Evolutionary conservation across 2,113 vertebrate species (phyloP), one percentile per base, ranked within the genome.

Genomic region (Hemicordylus capensis): DNA sequence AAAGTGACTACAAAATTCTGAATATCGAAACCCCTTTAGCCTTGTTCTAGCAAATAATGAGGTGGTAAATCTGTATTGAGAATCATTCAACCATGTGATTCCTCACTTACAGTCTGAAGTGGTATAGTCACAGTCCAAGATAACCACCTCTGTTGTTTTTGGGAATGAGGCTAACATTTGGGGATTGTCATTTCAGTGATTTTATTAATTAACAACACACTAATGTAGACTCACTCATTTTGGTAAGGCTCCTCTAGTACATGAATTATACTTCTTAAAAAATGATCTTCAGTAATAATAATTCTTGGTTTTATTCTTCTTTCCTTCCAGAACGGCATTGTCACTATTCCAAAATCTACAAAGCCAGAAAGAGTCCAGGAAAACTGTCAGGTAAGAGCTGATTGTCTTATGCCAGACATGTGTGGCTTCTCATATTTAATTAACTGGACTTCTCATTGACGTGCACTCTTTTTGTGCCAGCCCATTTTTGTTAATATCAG

Each of bases 341-440:
- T 97, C 63, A 97, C 97, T 34, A 97, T 97, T 90, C 95, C 97
- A 28, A 98, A 98, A 91, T 97, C 97, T 28, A 97, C 92, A 66
- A 96, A 96, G 93, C 93, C 91, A 64, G 90, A 96, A 87, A 95
- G 96, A 87, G 91, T 97, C 91, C 81, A 89, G 83, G 96, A 98
- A 93, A 97, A 97, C 89, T 96, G 94, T 91, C 94, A 97, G 87
- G 96, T 98, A 91, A 95, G 94, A 87, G 81, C 59, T 48, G 11
- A 58, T 9, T 85, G 1, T n/a, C 3, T 37, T 80, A 54, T 87
- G 58, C 67, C 42, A 74, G 63, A 56, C 10, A 10, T 42, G 26
- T 0, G 0, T 28, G 8, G n/a, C 58, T 19, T 58, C 85, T 70
- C 24, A 58, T 51, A 0, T 59, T 61, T n/a, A n/a, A n/a, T n/a